Evolutionary conservation across 2,888 invertebrate species (phyloP).

Genomic region (Drosophila leonis): DNA sequence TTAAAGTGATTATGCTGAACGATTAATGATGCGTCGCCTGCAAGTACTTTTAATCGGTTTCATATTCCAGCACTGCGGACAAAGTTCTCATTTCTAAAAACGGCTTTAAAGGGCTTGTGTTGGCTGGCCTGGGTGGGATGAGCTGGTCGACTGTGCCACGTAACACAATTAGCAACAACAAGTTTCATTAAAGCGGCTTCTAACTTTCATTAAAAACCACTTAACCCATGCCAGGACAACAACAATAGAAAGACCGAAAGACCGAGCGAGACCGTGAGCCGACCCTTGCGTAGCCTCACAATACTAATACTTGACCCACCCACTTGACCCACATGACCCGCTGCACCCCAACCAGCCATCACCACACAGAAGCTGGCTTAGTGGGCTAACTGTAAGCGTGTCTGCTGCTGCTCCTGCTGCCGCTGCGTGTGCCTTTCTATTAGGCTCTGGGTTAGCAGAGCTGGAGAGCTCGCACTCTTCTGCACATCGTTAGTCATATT

Average conservation of each 20-base stretch:
- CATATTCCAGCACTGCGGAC: slow-evolving; percentile 26
- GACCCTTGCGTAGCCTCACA: slow-evolving; percentile 39
- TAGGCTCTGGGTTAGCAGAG: not conserved
- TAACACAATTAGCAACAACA: slow-evolving; percentile 76
- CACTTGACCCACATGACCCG: slow-evolving; percentile 80
- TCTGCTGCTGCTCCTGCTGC: slow-evolving; percentile 35
- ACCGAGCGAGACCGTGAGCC: slow-evolving; percentile 35
- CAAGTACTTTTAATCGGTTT: slow-evolving; percentile 39
- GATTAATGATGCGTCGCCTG: slow-evolving; percentile 41
- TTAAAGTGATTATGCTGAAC: slow-evolving; percentile 19
- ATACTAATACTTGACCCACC: slow-evolving; percentile 71
- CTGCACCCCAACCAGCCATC: slow-evolving; percentile 38
- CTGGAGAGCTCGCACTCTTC: slow-evolving; percentile 33
- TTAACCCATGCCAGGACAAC: slow-evolving; percentile 71
- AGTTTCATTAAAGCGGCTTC: slow-evolving; percentile 79
- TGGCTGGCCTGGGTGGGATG: not conserved
- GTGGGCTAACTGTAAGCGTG: slow-evolving; percentile 56
- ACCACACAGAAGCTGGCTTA: slow-evolving; percentile 49
- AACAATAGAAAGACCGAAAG: slow-evolving; percentile 6
- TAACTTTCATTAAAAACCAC: slow-evolving; percentile 82
- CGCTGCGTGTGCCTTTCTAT: slow-evolving; percentile 18
- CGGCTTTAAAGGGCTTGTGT: slow-evolving; percentile 37
- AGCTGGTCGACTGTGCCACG: slow-evolving; percentile 49
- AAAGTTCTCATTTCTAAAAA: slow-evolving; percentile 26
- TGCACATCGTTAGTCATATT: slow-evolving; percentile 77